Evolutionary conservation across 2,888 invertebrate species (phyloP), one percentile per base, ranked within the genome.

Genomic region (Tupiocoris notatus): DNA sequence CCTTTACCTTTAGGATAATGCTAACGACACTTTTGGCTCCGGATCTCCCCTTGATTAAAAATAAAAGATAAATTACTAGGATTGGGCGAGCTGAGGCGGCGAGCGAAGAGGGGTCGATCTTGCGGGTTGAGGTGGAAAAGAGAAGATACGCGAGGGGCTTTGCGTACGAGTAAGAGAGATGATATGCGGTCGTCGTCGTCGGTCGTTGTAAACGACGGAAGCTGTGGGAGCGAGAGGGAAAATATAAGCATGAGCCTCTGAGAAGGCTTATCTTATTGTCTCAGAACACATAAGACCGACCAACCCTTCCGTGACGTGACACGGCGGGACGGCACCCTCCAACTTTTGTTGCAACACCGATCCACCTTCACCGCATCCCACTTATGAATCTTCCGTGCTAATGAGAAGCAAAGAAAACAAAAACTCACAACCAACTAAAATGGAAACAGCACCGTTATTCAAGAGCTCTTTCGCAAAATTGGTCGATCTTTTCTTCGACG

Each of bases 1-100:
- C 77, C 77, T 79, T 79, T 79, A 79, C 79, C 79, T 79, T 77
- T 76, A 67, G 79, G 77, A 79, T 79, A 79, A 79, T 79, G 75
- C 79, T 79, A 79, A 79, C 79, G 79, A 79, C 79, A 79, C 79
- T 79, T 79, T 79, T 64, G 76, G 77, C 76, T 77, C 70, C 67
- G 76, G 79, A 67, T 66, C 39, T 39, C 75, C 79, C 79, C 79
- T 79, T 79, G 79, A 79, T 79, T 79, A 79, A 79, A 79, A 79
- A 79, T 79, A 79, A 75, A 76, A 79, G 79, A 79, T 79, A 78
- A 79, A 79, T 79, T 79, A 66, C 79, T 65, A 74, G 78, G 78
- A 75, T 78, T 64, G 59, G 66, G 77, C 6, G 59, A n/a, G 59
- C 16, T 3, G 59, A 6, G 65, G 77, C 63, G 74, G 76, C 68